Base-by-base conservation (phyloP, 1,140 invertebrate species). In the Heliconius hewitsoni region DNA sequence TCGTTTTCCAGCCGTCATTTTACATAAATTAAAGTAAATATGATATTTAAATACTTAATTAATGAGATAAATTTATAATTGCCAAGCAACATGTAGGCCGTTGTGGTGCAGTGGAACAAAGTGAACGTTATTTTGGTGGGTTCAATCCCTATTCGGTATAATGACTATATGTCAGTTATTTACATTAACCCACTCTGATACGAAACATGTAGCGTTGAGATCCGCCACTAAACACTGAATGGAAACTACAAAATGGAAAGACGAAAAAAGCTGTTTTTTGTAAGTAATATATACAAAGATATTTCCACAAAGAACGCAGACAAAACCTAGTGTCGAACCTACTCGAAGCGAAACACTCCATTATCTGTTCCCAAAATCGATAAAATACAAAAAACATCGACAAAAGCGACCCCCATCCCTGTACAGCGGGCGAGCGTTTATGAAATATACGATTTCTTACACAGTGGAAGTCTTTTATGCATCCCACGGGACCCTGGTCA, bases 391-490 rank as follows among this genome's bases (percentile, higher is more conserved):
- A 27, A 60, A 66, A 5, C 3, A 76, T 76, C 37, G 74, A 76
- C 37, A 46, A 18, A 46, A 30, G 11, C 27, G 1, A 9, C 37
- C 19, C 78, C 60, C 91, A 81, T 80, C 89, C 71, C 89, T 92
- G 86, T 9, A 71, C 34, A 19, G 39, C 57, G 39, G 84, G 74
- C 84, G 79, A 85, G 86, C 88, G 85, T 84, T 93, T 93, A 94
- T 94, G 93, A 93, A 93, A 93, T 94, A 94, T 93, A 91, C 88
- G 93, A 93, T 93, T 93, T 90, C 91, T 94, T 93, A 93, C 92
- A 92, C 87, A 89, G 80, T 87, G 90, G 91, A 92, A 92, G 93
- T 94, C 93, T 86, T 94, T 93, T 94, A 94, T 94, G 91, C 86
- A 93, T 92, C 93, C 91, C 92, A 57, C 8, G 93, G 88, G 93